phyloP scores from a whole-genome alignment of 2,797 vertebrate genomes.

The Typhlichthys subterraneus region DNA sequence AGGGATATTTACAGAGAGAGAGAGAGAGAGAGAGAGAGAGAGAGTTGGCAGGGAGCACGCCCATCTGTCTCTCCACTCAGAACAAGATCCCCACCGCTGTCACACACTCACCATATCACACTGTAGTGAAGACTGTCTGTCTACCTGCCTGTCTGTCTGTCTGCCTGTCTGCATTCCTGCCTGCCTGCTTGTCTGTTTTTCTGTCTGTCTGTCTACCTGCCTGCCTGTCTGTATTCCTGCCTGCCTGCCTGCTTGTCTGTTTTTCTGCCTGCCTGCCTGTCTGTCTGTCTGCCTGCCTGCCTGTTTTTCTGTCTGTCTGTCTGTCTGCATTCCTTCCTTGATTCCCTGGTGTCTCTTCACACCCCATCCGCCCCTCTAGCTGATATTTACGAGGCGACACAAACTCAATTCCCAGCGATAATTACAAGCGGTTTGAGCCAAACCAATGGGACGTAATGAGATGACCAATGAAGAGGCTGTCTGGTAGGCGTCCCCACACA shows the following conservation, averaged over 20 bases:
- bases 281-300: constrained; percentile 21
- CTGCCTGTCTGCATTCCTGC: not conserved
- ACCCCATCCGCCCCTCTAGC: constrained; percentile 12
- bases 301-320: constrained; percentile 14
- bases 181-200: not conserved
- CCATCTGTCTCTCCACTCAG: constrained; percentile 71
- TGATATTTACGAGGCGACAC: constrained; percentile 46
- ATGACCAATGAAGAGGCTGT: constrained; percentile 47
- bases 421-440: constrained; percentile 52
- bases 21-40: constrained; percentile 25
- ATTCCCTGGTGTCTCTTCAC: not conserved
- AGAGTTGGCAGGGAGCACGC: constrained; percentile 67
- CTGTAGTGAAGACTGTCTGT: too few relatives aligned
- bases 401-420: constrained; percentile 64
- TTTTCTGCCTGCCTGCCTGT: not conserved
- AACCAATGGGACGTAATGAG: constrained; percentile 61
- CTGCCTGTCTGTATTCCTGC: constrained; percentile 27
- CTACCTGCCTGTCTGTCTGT: not conserved
- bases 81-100: constrained; percentile 50
- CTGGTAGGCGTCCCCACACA: constrained; percentile 55
- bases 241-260: not conserved
- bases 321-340: constrained; percentile 2
- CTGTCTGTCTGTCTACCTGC: constrained; percentile 14
- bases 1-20: constrained; percentile 56
- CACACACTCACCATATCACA: not conserved